Conservation (phyloP, 2,888 invertebrate species). For the Microchrysa polita region DNA sequence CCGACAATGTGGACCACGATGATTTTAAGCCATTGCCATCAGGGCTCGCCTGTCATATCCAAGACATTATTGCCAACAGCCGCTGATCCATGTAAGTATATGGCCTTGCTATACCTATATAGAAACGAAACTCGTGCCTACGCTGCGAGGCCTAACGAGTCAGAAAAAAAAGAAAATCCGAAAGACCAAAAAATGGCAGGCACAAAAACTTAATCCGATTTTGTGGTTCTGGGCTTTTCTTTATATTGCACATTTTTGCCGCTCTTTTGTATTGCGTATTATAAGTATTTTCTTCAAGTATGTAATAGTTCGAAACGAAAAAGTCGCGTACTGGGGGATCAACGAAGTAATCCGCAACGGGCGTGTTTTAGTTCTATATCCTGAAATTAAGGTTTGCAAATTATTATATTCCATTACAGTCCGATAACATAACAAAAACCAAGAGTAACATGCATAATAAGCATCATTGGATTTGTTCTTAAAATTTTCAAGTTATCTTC, state of each 20-base stretch:
- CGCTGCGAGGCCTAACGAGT: not conserved
- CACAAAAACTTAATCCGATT: conserved; percentile 45
- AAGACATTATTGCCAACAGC: not conserved
- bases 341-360: conserved; percentile 9
- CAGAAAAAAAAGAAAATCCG: not conserved
- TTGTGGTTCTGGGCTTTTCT: conserved; percentile 26
- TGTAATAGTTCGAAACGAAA: conserved; percentile 2
- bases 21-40: conserved; percentile 38
- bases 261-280: conserved; percentile 9
- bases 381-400: conserved; percentile 23
- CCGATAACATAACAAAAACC: too few species aligned
- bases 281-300: not conserved
- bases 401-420: not conserved
- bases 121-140: conserved; percentile 11
- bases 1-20: too few species aligned
- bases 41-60: conserved; percentile 12
- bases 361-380: conserved; percentile 31
- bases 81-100: not conserved
- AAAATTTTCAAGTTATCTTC: too few species aligned
- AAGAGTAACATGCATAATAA: too few species aligned
- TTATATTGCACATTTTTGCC: conserved; percentile 9
- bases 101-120: too few species aligned
- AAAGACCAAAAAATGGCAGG: conserved; percentile 5
- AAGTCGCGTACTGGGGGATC: not conserved
- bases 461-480: too few species aligned